Conservation (phyloP, 2,888 invertebrate genomes). For the Plebejus anna region DNA sequence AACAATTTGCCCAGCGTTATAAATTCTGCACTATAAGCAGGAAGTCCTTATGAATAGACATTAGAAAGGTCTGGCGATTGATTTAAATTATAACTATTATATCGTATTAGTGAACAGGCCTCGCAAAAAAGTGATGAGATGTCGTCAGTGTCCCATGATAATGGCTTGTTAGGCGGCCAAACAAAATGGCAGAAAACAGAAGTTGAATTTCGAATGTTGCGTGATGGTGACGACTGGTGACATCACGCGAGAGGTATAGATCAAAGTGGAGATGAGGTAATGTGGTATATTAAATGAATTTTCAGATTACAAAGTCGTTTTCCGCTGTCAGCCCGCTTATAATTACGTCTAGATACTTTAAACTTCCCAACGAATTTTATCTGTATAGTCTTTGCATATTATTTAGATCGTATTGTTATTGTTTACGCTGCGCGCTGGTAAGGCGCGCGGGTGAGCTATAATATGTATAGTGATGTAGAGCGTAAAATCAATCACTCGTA, state of each 20-base stretch:
- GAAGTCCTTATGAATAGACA: slow-evolving; percentile 4
- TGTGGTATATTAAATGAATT: background rate
- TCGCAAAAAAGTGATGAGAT: slow-evolving; percentile 38
- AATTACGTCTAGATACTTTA: too few species aligned
- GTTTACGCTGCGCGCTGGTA: too few species aligned
- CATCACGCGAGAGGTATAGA: background rate
- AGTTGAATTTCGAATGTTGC: background rate
- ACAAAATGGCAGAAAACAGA: background rate
- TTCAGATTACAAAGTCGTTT: too few species aligned
- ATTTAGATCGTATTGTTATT: too few species aligned
- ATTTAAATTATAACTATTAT: slow-evolving; percentile 48
- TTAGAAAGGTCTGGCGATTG: slow-evolving; percentile 17
- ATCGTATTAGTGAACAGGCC: slow-evolving; percentile 57
- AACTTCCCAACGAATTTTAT: too few species aligned
- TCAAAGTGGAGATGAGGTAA: background rate
- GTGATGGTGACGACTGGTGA: slow-evolving; percentile 6
- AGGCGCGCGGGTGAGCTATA: too few species aligned
- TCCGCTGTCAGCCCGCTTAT: too few species aligned
- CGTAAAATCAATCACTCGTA: too few species aligned
- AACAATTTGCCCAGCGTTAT: background rate
- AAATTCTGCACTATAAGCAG: background rate
- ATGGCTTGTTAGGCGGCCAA: slow-evolving; percentile 13
- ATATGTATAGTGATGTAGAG: too few species aligned
- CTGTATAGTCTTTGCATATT: too few species aligned
- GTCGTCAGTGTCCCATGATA: slow-evolving; percentile 32